Percentiles rank a stretch among this genome's conserved stretches.
Conservation (phyloP, 2,888 invertebrate species). For the Sinodicranocentrus sp. region DNA sequence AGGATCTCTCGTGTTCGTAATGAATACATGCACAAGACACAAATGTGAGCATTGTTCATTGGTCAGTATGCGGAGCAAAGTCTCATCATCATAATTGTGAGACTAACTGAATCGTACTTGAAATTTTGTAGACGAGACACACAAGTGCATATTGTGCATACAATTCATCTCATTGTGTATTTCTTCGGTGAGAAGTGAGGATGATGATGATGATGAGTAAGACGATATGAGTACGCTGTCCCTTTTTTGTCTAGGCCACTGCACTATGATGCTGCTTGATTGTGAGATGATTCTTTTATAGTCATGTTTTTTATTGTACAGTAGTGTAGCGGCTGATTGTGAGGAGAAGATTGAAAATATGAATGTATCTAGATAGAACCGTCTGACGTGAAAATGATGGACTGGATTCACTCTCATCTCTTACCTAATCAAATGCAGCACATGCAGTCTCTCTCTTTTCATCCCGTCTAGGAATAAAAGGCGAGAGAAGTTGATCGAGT, state of each 20-base stretch:
- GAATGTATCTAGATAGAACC: neutral
- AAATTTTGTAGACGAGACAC: neutral
- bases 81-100: no score
- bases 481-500: conserved; percentile 13
- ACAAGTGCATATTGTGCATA: neutral
- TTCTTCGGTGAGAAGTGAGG: no score
- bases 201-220: conserved; percentile 2
- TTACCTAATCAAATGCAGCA: conserved; percentile 51
- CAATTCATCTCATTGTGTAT: neutral
- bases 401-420: conserved; percentile 38
- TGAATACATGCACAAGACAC: neutral
- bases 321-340: no score
- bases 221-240: neutral
- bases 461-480: neutral
- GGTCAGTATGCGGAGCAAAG: no score
- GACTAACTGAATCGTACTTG: neutral
- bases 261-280: conserved; percentile 23
- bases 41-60: no score
- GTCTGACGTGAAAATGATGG: conserved; percentile 25
- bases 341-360: no score
- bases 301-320: no score
- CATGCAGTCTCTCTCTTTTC: conserved; percentile 11
- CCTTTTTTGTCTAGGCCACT: conserved; percentile 44
- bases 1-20: neutral
- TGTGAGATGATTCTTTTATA: neutral